These are phyloP conservation scores for Diplodus puntazzo DNA, from an alignment of 2,797 vertebrate genomes.

Conservation along the genomic window DNA sequence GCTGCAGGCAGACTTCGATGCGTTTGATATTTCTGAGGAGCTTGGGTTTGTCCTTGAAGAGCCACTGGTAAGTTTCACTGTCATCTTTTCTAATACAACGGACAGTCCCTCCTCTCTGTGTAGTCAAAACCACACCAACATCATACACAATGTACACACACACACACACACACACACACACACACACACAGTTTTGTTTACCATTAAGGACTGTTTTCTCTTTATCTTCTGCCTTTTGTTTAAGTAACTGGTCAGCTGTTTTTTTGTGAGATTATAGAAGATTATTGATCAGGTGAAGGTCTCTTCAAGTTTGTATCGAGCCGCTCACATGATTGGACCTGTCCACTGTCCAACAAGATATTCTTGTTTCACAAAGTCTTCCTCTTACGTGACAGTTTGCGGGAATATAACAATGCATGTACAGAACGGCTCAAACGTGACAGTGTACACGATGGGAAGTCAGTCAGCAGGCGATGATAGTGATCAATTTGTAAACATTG, in stretches of 20 bases:
- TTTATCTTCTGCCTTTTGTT: not conserved
- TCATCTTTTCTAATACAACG: slow-evolving; percentile 19
- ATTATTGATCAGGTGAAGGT: slow-evolving; percentile 41
- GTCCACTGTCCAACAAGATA: not conserved
- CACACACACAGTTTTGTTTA: not conserved
- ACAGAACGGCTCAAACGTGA: not conserved
- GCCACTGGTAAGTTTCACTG: slow-evolving; percentile 67
- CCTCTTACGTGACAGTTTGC: not conserved
- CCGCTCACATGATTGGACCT: slow-evolving; percentile 18
- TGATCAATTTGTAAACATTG: not conserved
- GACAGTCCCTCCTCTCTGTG: not conserved
- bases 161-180: not conserved
- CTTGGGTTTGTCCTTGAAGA: slow-evolving; percentile 74
- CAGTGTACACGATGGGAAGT: not conserved
- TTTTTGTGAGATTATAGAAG: not conserved
- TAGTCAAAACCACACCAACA: not conserved
- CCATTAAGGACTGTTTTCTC: slow-evolving; percentile 1
- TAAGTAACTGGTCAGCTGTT: slow-evolving; percentile 32
- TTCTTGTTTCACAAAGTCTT: not conserved
- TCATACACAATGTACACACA: not conserved
- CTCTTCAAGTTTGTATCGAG: slow-evolving; percentile 26
- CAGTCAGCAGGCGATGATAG: not conserved
- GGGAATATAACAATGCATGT: not conserved
- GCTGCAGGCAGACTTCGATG: slow-evolving; percentile 59
- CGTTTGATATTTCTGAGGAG: slow-evolving; percentile 69